Conservation (phyloP, 2,113 vertebrate species). For the Hyla sarda region DNA sequence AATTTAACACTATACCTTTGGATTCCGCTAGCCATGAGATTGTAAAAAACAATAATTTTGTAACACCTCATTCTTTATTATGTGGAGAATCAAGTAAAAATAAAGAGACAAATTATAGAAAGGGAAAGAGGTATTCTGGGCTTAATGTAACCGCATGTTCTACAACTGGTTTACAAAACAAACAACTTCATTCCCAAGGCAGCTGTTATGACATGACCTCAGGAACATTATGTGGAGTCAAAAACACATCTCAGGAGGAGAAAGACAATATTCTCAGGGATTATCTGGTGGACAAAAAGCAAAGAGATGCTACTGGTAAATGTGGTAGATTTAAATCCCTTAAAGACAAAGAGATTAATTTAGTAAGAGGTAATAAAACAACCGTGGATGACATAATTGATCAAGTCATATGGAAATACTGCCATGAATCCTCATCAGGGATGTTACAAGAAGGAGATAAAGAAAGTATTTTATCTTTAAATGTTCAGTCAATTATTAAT, state of each 20-base stretch:
- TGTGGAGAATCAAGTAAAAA: conserved; percentile 57
- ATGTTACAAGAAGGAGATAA: conserved; percentile 68
- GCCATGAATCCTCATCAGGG: conserved; percentile 64
- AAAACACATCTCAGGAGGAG: conserved; percentile 70
- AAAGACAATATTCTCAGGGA: conserved; percentile 71
- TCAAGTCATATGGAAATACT: conserved; percentile 80
- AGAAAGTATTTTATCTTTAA: conserved; percentile 66
- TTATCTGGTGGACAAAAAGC: conserved; percentile 53
- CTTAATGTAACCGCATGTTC: conserved; percentile 38
- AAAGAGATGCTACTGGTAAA: conserved; percentile 59
- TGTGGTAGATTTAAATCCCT: neutral
- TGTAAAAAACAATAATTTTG: conserved; percentile 58
- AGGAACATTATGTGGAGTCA: conserved; percentile 71
- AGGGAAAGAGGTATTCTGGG: conserved; percentile 52
- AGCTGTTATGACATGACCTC: conserved; percentile 69
- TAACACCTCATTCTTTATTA: conserved; percentile 58
- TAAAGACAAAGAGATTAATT: conserved; percentile 59
- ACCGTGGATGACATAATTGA: conserved; percentile 74
- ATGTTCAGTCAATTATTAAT: conserved; percentile 67
- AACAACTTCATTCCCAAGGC: conserved; percentile 47
- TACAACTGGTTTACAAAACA: conserved; percentile 23
- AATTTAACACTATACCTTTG: conserved; percentile 60
- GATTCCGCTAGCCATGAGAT: conserved; percentile 62
- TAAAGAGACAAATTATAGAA: conserved; percentile 20
- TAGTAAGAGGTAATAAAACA: conserved; percentile 57